Percentiles rank a stretch among this genome's conserved stretches.
Evolutionary conservation across 2,113 vertebrate genomes (phyloP).

Genomic region (Lonchura striata): DNA sequence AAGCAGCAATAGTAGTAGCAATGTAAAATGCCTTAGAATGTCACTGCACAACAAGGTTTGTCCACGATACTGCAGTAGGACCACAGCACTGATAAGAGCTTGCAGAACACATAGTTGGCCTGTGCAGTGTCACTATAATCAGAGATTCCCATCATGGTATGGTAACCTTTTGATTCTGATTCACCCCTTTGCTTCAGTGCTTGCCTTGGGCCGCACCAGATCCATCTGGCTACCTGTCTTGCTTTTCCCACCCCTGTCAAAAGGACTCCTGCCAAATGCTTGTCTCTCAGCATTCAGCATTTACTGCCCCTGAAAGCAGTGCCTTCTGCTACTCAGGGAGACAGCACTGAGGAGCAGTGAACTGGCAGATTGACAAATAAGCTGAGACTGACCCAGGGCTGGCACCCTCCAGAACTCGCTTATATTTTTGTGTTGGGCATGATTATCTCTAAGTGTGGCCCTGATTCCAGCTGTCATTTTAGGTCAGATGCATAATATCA

Average conservation of each 20-base stretch:
- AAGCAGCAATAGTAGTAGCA: neutral
- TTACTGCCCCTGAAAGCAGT: constrained; percentile 47
- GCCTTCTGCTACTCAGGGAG: constrained; percentile 41
- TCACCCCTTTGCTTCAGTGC: constrained; percentile 31
- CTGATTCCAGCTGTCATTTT: constrained; percentile 67
- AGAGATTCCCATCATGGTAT: neutral
- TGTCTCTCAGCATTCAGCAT: constrained; percentile 10
- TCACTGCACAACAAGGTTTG: neutral
- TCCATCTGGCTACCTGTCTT: constrained; percentile 64
- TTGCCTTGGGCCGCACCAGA: constrained; percentile 37
- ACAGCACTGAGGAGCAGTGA: constrained; percentile 45
- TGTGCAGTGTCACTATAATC: neutral
- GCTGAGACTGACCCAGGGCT: constrained; percentile 66
- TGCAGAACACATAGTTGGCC: neutral
- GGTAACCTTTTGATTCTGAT: constrained; percentile 32
- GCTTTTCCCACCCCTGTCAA: constrained; percentile 49
- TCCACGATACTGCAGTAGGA: neutral
- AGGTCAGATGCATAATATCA: constrained; percentile 61
- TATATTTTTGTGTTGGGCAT: constrained; percentile 55
- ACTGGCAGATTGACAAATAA: constrained; percentile 69
- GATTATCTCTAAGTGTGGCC: constrained; percentile 51
- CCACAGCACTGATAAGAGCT: neutral
- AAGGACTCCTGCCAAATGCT: constrained; percentile 53
- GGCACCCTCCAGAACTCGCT: constrained; percentile 62
- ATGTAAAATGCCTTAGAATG: neutral